Evolutionary conservation across 2,113 vertebrate species (phyloP).

Genomic region (Sturnira hondurensis): DNA sequence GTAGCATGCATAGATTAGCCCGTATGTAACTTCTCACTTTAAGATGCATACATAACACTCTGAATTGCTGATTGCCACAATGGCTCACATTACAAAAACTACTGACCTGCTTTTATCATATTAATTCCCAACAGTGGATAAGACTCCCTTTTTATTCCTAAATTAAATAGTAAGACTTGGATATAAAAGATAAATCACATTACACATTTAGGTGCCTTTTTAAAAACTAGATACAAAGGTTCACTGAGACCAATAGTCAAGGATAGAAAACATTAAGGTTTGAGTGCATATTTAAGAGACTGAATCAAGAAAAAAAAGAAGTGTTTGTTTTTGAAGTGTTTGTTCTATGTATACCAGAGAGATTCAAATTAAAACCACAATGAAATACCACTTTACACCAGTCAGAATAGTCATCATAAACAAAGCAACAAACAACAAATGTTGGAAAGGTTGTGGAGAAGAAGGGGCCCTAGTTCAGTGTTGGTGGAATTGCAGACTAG

Average conservation of each 20-base stretch:
- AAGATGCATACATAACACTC: neutral
- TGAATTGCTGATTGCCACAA: neutral
- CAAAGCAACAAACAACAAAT: too few relatives aligned
- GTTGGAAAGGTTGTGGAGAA: too few relatives aligned
- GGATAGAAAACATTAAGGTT: neutral
- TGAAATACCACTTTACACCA: too few relatives aligned
- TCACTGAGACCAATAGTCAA: neutral
- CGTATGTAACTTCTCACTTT: neutral
- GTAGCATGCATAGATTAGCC: neutral
- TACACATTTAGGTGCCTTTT: neutral
- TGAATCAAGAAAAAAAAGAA: neutral
- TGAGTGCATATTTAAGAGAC: neutral
- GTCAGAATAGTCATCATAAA: too few relatives aligned
- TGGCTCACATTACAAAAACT: conserved; percentile 12
- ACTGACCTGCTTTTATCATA: neutral
- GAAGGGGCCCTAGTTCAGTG: too few relatives aligned
- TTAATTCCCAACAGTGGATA: conserved; percentile 17
- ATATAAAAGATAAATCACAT: neutral
- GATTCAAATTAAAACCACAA: too few relatives aligned
- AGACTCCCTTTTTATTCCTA: neutral
- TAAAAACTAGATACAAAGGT: neutral
- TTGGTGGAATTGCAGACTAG: too few relatives aligned
- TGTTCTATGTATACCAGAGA: too few relatives aligned
- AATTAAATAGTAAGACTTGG: neutral
- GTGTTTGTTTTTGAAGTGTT: too few relatives aligned